Evolutionary conservation across 2,888 invertebrate species (phyloP).

Genomic region (Erynnis tages): DNA sequence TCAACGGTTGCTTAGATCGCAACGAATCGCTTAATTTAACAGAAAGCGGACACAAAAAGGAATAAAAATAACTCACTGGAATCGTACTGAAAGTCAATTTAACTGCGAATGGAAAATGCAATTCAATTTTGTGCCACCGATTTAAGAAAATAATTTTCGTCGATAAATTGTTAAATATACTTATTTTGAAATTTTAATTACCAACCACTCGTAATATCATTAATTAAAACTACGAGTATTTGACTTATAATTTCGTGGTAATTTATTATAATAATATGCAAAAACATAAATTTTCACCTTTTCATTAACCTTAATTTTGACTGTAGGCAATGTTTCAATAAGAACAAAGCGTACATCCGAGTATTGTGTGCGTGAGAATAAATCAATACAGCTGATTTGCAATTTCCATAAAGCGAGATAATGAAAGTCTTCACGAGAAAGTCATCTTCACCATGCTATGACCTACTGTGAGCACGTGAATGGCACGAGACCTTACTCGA

Average conservation of each 20-base stretch:
- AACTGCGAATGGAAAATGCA: conserved; percentile 23
- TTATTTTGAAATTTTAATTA: too few species aligned
- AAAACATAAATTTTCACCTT: background rate
- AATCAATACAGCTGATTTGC: background rate
- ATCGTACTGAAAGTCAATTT: conserved; percentile 24
- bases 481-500: too few species aligned
- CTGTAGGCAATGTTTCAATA: background rate
- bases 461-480: background rate
- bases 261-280: conserved; percentile 1
- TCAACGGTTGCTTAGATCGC: conserved; percentile 6
- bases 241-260: background rate
- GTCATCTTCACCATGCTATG: background rate
- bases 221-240: too few species aligned
- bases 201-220: too few species aligned
- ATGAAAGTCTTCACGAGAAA: background rate
- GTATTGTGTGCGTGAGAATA: background rate
- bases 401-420: background rate
- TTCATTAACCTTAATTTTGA: conserved; percentile 9
- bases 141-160: conserved; percentile 17
- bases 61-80: conserved; percentile 22
- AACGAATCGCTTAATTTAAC: conserved; percentile 16
- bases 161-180: conserved; percentile 16
- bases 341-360: background rate
- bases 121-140: conserved; percentile 14
- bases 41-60: conserved; percentile 20